phyloP scores from a whole-genome alignment of 2,888 invertebrate species.

The Geotrupes spiniger region DNA sequence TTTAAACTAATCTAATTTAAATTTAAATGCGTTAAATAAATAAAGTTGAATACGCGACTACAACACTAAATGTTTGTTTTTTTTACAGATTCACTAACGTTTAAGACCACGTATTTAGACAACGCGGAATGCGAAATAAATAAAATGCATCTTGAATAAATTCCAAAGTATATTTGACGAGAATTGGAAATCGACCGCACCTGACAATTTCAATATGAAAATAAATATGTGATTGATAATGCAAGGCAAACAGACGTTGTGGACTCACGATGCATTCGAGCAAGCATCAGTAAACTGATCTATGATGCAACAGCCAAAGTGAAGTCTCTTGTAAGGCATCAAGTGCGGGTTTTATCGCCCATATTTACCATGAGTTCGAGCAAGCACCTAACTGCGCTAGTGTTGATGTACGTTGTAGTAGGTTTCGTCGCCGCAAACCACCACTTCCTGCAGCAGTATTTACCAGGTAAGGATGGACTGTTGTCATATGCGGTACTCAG shows the following conservation, averaged over 20 bases:
- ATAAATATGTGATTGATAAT: not conserved
- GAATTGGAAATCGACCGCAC: too few relatives aligned
- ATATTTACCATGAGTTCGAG: slow-evolving; percentile 21
- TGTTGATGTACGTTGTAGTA: slow-evolving; percentile 12
- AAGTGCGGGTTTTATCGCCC: slow-evolving; percentile 15
- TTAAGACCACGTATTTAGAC: too few relatives aligned
- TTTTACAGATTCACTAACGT: too few relatives aligned
- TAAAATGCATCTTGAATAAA: too few relatives aligned
- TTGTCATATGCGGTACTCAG: too few relatives aligned
- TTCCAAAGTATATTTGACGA: too few relatives aligned
- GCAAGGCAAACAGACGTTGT: slow-evolving; percentile 12
- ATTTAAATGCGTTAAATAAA: too few relatives aligned
- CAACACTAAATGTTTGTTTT: too few relatives aligned
- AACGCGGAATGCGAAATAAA: too few relatives aligned
- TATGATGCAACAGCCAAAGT: slow-evolving; percentile 20
- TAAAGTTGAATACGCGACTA: too few relatives aligned
- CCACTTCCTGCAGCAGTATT: slow-evolving; percentile 14
- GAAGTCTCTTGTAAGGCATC: slow-evolving; percentile 10
- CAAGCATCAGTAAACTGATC: slow-evolving; percentile 20
- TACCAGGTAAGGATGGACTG: slow-evolving; percentile 12
- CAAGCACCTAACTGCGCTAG: slow-evolving; percentile 19
- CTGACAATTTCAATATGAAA: too few relatives aligned
- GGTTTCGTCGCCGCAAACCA: slow-evolving; percentile 11
- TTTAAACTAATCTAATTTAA: too few relatives aligned
- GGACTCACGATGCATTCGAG: slow-evolving; percentile 15